Evolutionary conservation across 2,888 invertebrate species (phyloP).

Genomic region (Pollenia angustigena): DNA sequence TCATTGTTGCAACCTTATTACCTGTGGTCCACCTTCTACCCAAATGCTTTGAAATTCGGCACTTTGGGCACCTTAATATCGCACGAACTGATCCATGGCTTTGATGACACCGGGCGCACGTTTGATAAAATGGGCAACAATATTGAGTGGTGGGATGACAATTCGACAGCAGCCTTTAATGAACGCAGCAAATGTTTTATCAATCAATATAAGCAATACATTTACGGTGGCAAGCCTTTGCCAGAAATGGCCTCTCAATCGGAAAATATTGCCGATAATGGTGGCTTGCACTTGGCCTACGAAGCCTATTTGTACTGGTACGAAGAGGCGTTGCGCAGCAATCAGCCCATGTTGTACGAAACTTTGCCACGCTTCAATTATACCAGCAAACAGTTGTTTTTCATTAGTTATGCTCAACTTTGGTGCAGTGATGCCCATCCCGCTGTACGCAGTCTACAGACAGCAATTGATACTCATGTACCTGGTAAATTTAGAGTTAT

Average conservation of each 20-base stretch:
- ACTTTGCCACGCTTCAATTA: constrained; percentile 78
- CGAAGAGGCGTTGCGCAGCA: constrained; percentile 63
- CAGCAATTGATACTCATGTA: constrained; percentile 77
- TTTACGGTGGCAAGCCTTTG: constrained; percentile 75
- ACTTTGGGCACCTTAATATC: constrained; percentile 79
- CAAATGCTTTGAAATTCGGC: constrained; percentile 80
- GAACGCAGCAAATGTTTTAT: constrained; percentile 78
- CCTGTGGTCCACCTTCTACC: constrained; percentile 78
- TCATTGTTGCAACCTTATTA: constrained; percentile 80
- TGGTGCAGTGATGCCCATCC: constrained; percentile 80
- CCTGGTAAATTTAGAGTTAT: constrained; percentile 80
- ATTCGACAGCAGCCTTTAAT: constrained; percentile 76
- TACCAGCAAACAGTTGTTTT: constrained; percentile 80
- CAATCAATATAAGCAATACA: constrained; percentile 78
- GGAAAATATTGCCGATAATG: constrained; percentile 83
- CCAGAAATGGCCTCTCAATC: constrained; percentile 77
- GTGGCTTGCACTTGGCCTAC: constrained; percentile 81
- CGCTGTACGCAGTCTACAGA: constrained; percentile 70
- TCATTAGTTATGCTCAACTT: constrained; percentile 81
- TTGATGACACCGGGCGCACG: constrained; percentile 80
- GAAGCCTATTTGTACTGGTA: constrained; percentile 80
- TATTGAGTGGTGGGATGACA: constrained; percentile 80
- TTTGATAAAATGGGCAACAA: constrained; percentile 78
- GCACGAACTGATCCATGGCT: constrained; percentile 81
- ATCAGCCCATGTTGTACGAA: constrained; percentile 74